Percentiles rank a stretch among this genome's conserved stretches.
phyloP scores from a whole-genome alignment of 2,113 vertebrate genomes.

The Salvelinus sp. region DNA sequence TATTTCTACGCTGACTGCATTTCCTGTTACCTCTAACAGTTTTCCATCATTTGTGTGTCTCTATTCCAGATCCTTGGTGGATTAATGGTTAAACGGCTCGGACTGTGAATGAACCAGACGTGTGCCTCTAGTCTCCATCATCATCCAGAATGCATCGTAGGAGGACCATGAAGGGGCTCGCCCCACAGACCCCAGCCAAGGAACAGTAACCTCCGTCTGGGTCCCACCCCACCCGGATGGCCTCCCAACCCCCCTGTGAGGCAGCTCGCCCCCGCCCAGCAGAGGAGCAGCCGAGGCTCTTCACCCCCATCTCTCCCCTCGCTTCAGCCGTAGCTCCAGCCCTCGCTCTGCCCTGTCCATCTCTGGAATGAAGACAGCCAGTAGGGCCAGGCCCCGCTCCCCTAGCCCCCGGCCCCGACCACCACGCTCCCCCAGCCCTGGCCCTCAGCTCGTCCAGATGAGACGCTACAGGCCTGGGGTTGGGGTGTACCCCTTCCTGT shows the following conservation, averaged over 20 bases:
- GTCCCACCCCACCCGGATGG: constrained; percentile 56
- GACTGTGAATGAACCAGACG: neutral
- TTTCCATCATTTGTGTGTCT: neutral
- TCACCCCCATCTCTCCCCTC: constrained; percentile 13
- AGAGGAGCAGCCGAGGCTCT: constrained; percentile 2
- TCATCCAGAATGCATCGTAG: constrained; percentile 44
- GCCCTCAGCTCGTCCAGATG: constrained; percentile 87
- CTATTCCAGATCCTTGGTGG: constrained; percentile 1
- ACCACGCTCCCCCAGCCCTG: constrained; percentile 51
- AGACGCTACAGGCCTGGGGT: constrained; percentile 81
- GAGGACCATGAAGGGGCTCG: constrained; percentile 41
- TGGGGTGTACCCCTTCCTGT: constrained; percentile 85
- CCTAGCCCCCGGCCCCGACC: constrained; percentile 77
- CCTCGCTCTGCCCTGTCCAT: constrained; percentile 28
- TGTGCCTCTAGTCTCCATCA: neutral
- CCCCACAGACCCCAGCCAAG: constrained; percentile 23
- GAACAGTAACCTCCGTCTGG: constrained; percentile 43
- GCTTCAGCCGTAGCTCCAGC: constrained; percentile 15
- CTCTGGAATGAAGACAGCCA: constrained; percentile 84
- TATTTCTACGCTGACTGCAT: too few species aligned
- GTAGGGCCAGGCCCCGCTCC: constrained; percentile 78
- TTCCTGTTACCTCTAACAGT: too few species aligned
- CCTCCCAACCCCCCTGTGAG: constrained; percentile 35
- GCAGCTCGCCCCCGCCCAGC: constrained; percentile 5
- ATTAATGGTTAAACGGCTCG: too few species aligned